phyloP scores from a whole-genome alignment of 2,888 invertebrate species.

The Synergus itoensis region DNA sequence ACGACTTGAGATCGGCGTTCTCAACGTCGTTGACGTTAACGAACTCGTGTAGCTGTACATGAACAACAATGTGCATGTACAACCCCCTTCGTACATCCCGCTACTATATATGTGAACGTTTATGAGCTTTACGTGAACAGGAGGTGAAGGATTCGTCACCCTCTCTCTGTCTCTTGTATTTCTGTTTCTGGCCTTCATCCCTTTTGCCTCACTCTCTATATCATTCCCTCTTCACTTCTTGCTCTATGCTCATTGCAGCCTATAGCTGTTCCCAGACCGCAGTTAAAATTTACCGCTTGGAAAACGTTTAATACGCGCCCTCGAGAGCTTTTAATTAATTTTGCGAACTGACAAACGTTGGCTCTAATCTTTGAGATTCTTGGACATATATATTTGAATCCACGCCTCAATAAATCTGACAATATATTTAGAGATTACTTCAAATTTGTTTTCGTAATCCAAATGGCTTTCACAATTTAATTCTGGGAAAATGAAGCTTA shows the following conservation, averaged over 20 bases:
- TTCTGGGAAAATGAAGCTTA: background rate
- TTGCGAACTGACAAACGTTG: background rate
- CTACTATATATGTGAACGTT: conserved; percentile 45
- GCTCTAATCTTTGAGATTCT: background rate
- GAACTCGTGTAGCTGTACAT: conserved; percentile 29
- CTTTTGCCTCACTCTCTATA: background rate
- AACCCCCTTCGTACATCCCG: background rate
- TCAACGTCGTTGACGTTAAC: conserved; percentile 40
- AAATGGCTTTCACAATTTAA: background rate
- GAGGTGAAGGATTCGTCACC: conserved; percentile 47
- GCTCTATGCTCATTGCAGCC: background rate
- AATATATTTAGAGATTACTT: background rate
- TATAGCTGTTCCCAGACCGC: background rate
- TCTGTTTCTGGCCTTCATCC: background rate
- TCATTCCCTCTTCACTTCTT: background rate
- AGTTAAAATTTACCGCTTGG: conserved; percentile 14
- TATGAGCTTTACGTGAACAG: conserved; percentile 48
- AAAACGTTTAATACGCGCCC: background rate
- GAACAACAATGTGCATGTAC: conserved; percentile 15
- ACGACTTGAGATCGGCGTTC: conserved; percentile 26
- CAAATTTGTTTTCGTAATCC: background rate
- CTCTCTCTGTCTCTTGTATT: background rate
- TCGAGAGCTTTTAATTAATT: conserved; percentile 10
- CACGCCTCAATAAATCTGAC: background rate
- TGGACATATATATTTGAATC: background rate